Conservation (phyloP, 2,888 invertebrate species). For the Zele albiditarsus region DNA sequence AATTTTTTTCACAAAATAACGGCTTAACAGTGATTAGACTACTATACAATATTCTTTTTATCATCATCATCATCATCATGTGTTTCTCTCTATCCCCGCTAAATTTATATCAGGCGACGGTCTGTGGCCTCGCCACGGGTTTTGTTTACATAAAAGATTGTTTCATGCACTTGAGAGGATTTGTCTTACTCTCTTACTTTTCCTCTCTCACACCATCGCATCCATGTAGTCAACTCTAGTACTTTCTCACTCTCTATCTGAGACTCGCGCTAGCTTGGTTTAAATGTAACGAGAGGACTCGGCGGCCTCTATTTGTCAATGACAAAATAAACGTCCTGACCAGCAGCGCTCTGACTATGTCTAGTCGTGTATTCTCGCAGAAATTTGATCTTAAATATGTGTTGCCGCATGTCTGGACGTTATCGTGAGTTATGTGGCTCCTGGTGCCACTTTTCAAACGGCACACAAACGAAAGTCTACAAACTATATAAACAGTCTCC, state of each 20-base stretch:
- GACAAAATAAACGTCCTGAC: conserved; percentile 38
- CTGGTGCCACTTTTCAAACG: conserved; percentile 47
- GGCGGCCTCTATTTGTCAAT: conserved; percentile 42
- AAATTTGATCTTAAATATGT: conserved; percentile 53
- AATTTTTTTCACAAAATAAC: no score
- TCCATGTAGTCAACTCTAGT: no score
- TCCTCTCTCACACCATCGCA: no score
- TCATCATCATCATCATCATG: conserved; percentile 18
- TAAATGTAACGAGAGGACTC: conserved; percentile 4
- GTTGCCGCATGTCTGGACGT: conserved; percentile 47
- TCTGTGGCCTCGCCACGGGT: conserved; percentile 5
- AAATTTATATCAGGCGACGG: not conserved
- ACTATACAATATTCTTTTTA: not conserved
- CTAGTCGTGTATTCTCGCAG: conserved; percentile 44
- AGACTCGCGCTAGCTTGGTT: not conserved
- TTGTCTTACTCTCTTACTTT: not conserved
- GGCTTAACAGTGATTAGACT: no score
- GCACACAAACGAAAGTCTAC: not conserved
- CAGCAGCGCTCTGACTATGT: conserved; percentile 17
- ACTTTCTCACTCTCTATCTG: no score
- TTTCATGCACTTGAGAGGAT: conserved; percentile 20
- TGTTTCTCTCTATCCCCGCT: not conserved
- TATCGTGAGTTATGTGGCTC: conserved; percentile 53
- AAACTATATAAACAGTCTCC: not conserved
- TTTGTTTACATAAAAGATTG: conserved; percentile 31